Conservation (phyloP, 2,113 vertebrate genomes). For the Trichomycterus rosablanca region DNA sequence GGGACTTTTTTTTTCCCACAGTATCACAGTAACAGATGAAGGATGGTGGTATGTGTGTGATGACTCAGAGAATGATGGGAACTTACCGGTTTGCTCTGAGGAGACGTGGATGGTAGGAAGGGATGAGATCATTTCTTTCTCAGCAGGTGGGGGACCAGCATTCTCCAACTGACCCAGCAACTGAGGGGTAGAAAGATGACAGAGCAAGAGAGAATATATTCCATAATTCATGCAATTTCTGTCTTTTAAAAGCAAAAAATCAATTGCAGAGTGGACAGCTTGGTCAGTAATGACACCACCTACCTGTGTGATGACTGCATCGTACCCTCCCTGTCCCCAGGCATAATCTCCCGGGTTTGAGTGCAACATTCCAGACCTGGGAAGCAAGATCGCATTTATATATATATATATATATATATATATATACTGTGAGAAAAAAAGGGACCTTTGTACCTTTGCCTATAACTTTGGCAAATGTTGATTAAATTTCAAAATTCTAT, state of each 20-base stretch:
- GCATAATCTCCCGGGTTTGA: conserved; percentile 89
- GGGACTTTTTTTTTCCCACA: conserved; percentile 2
- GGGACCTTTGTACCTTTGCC: no score
- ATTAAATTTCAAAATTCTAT: no score
- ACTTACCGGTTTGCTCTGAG: conserved; percentile 85
- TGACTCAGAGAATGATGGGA: conserved; percentile 44
- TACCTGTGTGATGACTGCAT: conserved; percentile 90
- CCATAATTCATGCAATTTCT: no score
- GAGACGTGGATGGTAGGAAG: conserved; percentile 84
- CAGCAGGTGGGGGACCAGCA: conserved; percentile 82
- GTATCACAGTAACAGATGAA: conserved; percentile 8
- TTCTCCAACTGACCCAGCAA: conserved; percentile 85
- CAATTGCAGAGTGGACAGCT: no score
- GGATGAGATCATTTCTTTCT: conserved; percentile 84
- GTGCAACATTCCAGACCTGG: conserved; percentile 84
- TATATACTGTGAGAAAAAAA: no score
- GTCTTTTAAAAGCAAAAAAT: no score
- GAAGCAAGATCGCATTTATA: no score
- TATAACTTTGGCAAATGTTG: no score
- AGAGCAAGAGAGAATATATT: no score
- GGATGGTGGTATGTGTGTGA: conserved; percentile 8
- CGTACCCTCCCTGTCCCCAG: conserved; percentile 90
- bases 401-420: no score
- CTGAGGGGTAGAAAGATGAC: no score
- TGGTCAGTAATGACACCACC: no score